These are phyloP conservation scores for Andrena minutula DNA, from an alignment of 2,888 invertebrate genomes.

Conservation along the genomic window DNA sequence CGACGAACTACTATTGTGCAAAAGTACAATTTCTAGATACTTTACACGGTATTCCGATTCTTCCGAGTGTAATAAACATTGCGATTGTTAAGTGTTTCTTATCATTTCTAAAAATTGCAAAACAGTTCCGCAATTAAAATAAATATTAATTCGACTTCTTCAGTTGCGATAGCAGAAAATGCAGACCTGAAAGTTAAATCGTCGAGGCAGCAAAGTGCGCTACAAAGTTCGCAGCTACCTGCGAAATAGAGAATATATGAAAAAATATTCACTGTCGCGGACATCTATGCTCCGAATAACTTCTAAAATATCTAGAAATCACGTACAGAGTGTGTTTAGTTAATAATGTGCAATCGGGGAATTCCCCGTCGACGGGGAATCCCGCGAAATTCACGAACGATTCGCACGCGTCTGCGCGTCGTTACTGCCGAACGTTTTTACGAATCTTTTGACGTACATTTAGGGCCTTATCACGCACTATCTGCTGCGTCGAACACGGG, in stretches of 20 bases:
- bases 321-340: too few relatives aligned
- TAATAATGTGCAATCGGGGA: too few relatives aligned
- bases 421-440: slow-evolving; percentile 67
- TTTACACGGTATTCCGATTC: background rate
- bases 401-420: slow-evolving; percentile 48
- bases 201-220: background rate
- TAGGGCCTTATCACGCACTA: slow-evolving; percentile 70
- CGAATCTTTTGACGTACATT: slow-evolving; percentile 58
- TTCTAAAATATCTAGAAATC: background rate
- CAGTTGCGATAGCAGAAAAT: background rate
- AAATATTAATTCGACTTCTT: background rate
- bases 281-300: background rate
- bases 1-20: background rate
- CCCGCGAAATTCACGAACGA: slow-evolving; percentile 10
- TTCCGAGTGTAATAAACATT: background rate
- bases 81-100: background rate
- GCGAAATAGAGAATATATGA: too few relatives aligned
- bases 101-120: background rate
- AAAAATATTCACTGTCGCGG: too few relatives aligned
- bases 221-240: too few relatives aligned
- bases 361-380: background rate
- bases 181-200: background rate
- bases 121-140: background rate
- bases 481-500: slow-evolving; percentile 58
- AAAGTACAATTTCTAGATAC: background rate